Evolutionary conservation across 2,888 invertebrate species (phyloP).

Genomic region (Augiades crinisus): DNA sequence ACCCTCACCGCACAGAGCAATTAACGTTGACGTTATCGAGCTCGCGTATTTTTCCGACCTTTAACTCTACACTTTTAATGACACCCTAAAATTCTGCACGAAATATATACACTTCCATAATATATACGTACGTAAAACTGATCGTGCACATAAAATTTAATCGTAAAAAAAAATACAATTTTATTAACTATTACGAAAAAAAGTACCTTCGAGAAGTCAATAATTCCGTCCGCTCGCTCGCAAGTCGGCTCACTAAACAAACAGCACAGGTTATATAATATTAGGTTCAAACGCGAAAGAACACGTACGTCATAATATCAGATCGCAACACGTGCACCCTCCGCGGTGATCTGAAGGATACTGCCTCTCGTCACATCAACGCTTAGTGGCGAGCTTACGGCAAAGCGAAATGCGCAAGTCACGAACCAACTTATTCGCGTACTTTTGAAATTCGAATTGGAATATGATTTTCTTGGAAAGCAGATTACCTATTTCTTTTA

Average conservation of each 20-base stretch:
- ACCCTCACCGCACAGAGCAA: conserved; percentile 33
- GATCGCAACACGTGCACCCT: conserved; percentile 45
- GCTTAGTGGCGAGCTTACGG: conserved; percentile 47
- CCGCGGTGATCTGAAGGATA: conserved; percentile 45
- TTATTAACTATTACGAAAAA: conserved; percentile 5
- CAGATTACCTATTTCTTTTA: background rate
- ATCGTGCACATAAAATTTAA: background rate
- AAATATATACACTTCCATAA: background rate
- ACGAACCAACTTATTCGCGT: conserved; percentile 26
- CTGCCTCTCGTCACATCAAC: conserved; percentile 62
- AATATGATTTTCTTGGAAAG: background rate
- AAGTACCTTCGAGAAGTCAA: conserved; percentile 29
- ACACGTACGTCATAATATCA: conserved; percentile 47
- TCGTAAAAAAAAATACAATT: background rate
- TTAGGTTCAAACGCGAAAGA: conserved; percentile 50
- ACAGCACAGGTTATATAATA: conserved; percentile 73
- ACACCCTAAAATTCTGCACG: conserved; percentile 2
- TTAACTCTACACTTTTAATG: conserved; percentile 1
- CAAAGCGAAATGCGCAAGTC: conserved; percentile 60
- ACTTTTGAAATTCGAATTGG: conserved; percentile 44
- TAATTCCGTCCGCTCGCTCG: conserved; percentile 21
- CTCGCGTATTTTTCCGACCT: background rate
- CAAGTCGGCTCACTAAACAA: conserved; percentile 59
- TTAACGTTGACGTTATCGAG: conserved; percentile 32
- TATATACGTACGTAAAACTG: background rate